A percentile compares a stretch with the other conserved stretches of the same genome.
These are phyloP conservation scores for Drosophila dunni DNA, from an alignment of 1,140 invertebrate genomes.

Conservation along the genomic window DNA sequence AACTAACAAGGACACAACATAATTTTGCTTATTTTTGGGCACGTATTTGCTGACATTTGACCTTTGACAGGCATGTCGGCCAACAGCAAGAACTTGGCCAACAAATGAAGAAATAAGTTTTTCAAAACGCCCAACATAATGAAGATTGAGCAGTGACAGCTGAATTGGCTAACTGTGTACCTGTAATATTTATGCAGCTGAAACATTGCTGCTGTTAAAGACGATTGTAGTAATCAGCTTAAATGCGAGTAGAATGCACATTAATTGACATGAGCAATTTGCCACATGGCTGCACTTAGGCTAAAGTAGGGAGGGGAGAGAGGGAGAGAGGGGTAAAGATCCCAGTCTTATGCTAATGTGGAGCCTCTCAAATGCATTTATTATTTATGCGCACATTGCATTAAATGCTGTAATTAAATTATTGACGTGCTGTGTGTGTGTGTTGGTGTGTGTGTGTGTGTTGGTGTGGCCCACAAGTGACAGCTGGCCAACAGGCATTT, in stretches of 20 bases:
- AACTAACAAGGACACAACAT: no score
- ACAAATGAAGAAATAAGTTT: no score
- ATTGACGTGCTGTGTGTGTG: constrained; percentile 40
- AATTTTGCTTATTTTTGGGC: no score
- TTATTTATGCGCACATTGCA: constrained; percentile 75
- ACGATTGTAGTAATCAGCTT: constrained; percentile 9
- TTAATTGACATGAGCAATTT: constrained; percentile 47
- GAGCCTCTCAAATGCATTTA: constrained; percentile 20
- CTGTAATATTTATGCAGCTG: not conserved
- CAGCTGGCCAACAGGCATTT: not conserved
- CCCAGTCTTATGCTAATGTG: not conserved
- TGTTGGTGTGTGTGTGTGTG: not conserved
- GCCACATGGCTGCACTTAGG: constrained; percentile 54
- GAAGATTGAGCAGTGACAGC: not conserved
- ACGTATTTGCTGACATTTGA: no score
- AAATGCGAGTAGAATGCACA: constrained; percentile 13
- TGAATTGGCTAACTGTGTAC: not conserved
- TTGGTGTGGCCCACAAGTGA: not conserved
- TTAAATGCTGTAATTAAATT: constrained; percentile 65
- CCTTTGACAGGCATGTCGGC: no score
- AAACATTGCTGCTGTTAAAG: not conserved
- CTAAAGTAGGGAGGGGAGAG: constrained; percentile 1
- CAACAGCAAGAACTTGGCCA: no score
- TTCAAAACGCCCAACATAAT: no score
- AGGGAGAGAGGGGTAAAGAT: not conserved